Evolutionary conservation across 2,888 invertebrate genomes (phyloP).

Genomic region (Lingula anatina): DNA sequence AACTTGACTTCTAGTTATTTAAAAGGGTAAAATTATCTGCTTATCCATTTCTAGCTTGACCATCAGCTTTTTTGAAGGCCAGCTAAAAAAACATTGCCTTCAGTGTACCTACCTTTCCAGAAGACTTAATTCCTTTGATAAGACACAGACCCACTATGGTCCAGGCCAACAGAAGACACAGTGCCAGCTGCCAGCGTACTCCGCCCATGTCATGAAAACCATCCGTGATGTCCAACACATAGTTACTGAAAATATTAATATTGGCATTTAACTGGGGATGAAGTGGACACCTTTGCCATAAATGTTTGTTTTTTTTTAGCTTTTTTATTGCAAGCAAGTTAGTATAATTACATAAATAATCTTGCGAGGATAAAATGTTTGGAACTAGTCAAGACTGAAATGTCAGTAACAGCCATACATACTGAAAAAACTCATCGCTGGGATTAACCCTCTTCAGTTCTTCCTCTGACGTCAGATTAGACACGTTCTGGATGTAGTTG

Average conservation of each 20-base stretch:
- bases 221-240: conserved; percentile 45
- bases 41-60: too few relatives aligned
- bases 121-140: conserved; percentile 47
- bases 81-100: too few relatives aligned
- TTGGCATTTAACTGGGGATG: too few relatives aligned
- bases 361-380: too few relatives aligned
- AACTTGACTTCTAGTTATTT: too few relatives aligned
- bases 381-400: neutral
- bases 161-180: conserved; percentile 74
- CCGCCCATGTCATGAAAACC: conserved; percentile 45
- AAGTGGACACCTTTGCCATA: too few relatives aligned
- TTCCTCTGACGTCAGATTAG: conserved; percentile 15
- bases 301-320: too few relatives aligned
- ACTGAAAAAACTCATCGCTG: conserved; percentile 58
- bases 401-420: conserved; percentile 19
- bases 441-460: conserved; percentile 30
- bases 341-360: too few relatives aligned
- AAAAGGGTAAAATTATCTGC: too few relatives aligned
- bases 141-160: conserved; percentile 43
- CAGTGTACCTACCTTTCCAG: conserved; percentile 48
- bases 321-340: too few relatives aligned
- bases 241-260: conserved; percentile 38
- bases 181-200: conserved; percentile 62
- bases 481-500: conserved; percentile 16
- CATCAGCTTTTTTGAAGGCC: too few relatives aligned